These are phyloP conservation scores for Camponotus floridanus DNA, from an alignment of 1,140 invertebrate species.

Conservation along the genomic window DNA sequence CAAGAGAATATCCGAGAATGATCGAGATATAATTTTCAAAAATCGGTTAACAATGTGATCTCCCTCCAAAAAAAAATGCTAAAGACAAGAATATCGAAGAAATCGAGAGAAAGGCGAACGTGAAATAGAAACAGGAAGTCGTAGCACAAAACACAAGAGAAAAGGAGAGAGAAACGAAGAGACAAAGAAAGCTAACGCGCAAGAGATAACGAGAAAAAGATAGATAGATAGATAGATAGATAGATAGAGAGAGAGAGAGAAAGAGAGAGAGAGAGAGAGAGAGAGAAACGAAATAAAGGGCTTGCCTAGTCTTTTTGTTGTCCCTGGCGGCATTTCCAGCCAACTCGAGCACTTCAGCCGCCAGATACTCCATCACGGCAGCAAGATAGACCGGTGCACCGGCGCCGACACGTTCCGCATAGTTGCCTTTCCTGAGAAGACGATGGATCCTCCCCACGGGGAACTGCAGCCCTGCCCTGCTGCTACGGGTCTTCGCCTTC, in stretches of 20 bases:
- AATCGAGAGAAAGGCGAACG: slow-evolving; percentile 3
- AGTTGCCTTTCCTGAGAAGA: slow-evolving; percentile 89
- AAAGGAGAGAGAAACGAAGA: background rate
- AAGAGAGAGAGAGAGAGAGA: background rate
- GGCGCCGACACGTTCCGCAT: slow-evolving; percentile 88
- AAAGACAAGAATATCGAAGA: background rate
- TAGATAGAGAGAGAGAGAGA: background rate
- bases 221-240: background rate
- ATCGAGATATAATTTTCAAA: background rate
- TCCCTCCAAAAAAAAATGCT: background rate
- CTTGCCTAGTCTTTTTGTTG: slow-evolving; percentile 84
- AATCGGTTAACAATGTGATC: background rate
- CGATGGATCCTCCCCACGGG: slow-evolving; percentile 89
- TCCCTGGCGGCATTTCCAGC: slow-evolving; percentile 87
- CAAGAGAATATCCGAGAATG: background rate
- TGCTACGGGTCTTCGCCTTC: slow-evolving; percentile 88
- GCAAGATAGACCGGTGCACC: slow-evolving; percentile 90
- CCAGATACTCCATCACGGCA: slow-evolving; percentile 87
- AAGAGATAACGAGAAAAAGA: background rate
- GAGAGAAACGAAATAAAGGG: background rate
- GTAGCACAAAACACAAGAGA: background rate
- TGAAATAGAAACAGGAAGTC: slow-evolving; percentile 43
- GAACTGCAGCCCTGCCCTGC: slow-evolving; percentile 90
- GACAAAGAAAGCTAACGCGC: slow-evolving; percentile 13
- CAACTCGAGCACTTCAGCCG: slow-evolving; percentile 89